phyloP scores from a whole-genome alignment of 2,797 vertebrate species.

The Fistularia tabacaria region DNA sequence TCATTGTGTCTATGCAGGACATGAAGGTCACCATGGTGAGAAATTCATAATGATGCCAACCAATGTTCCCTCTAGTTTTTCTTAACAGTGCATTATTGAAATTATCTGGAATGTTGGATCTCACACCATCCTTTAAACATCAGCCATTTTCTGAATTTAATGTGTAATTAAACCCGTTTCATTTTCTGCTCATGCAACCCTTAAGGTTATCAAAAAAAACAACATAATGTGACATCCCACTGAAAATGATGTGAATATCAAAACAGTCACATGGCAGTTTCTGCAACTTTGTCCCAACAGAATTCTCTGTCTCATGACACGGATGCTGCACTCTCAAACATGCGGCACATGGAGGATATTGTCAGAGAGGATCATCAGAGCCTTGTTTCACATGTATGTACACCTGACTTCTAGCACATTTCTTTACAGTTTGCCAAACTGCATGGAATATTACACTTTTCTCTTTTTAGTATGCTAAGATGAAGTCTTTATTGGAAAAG shows the following conservation, averaged over 20 bases:
- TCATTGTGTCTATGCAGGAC: slow-evolving; percentile 63
- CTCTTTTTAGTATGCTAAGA: slow-evolving; percentile 57
- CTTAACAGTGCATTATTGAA: background rate
- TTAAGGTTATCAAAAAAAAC: too few species aligned
- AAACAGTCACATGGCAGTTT: background rate
- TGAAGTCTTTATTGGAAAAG: slow-evolving; percentile 63
- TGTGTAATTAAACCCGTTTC: too few species aligned
- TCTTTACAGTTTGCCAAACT: background rate
- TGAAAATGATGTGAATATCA: background rate
- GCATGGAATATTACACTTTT: background rate
- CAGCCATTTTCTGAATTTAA: too few species aligned
- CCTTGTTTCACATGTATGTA: slow-evolving; percentile 63
- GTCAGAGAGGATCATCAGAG: slow-evolving; percentile 64
- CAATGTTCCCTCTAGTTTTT: background rate
- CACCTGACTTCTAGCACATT: background rate
- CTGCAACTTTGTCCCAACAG: slow-evolving; percentile 43
- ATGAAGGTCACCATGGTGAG: slow-evolving; percentile 62
- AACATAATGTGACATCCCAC: too few species aligned
- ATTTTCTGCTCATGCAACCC: too few species aligned
- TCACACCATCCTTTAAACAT: too few species aligned
- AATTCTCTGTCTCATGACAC: slow-evolving; percentile 50
- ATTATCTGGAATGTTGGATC: too few species aligned
- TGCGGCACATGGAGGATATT: slow-evolving; percentile 50
- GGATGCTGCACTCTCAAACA: slow-evolving; percentile 52
- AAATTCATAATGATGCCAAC: background rate